phyloP scores from a whole-genome alignment of 2,888 invertebrate species.

The Tetanocera ferruginea region DNA sequence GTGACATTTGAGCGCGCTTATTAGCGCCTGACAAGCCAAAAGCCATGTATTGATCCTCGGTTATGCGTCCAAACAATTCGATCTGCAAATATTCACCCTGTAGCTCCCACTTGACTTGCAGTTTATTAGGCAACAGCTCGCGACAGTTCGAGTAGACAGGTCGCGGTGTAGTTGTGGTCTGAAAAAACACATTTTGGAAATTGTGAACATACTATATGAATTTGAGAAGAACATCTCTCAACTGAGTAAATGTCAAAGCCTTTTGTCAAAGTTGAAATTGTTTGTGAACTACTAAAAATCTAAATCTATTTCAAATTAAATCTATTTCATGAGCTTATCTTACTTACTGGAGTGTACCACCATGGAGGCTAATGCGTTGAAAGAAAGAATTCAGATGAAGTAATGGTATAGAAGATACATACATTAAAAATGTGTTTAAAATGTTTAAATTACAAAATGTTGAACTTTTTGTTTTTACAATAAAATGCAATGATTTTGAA shows the following conservation, averaged over 20 bases:
- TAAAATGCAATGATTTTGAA: slow-evolving; percentile 35
- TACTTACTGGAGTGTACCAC: slow-evolving; percentile 95
- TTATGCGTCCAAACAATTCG: slow-evolving; percentile 82
- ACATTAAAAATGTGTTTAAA: background rate
- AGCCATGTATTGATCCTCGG: slow-evolving; percentile 88
- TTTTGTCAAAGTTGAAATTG: background rate
- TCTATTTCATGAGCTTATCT: slow-evolving; percentile 26
- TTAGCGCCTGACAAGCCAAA: slow-evolving; percentile 87
- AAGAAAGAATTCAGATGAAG: slow-evolving; percentile 52
- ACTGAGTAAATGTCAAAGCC: background rate
- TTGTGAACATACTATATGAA: background rate
- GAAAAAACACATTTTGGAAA: slow-evolving; percentile 55
- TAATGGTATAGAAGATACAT: slow-evolving; percentile 30
- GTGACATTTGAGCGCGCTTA: slow-evolving; percentile 81
- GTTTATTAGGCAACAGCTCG: slow-evolving; percentile 83
- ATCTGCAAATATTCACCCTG: slow-evolving; percentile 83
- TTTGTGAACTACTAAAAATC: slow-evolving; percentile 17
- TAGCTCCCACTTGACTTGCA: slow-evolving; percentile 90
- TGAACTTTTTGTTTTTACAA: slow-evolving; percentile 41
- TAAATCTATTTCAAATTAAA: slow-evolving; percentile 21
- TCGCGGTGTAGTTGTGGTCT: slow-evolving; percentile 84
- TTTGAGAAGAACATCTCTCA: too few relatives aligned
- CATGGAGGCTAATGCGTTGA: slow-evolving; percentile 81
- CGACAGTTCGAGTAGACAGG: slow-evolving; percentile 84
- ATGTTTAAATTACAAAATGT: slow-evolving; percentile 10